phyloP scores from a whole-genome alignment of 2,888 invertebrate genomes.

The Parelbella ahira region DNA sequence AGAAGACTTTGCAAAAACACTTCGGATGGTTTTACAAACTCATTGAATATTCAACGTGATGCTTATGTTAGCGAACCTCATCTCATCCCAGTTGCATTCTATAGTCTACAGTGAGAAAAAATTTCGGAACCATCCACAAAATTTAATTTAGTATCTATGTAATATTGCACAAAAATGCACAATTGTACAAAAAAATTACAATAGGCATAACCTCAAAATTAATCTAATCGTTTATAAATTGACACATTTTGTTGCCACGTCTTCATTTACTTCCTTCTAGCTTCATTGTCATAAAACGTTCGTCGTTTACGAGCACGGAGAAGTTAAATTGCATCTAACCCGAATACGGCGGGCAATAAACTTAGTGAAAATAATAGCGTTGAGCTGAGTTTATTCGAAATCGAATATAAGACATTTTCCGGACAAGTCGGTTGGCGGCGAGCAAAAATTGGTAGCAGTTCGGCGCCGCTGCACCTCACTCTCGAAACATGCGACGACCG shows the following conservation, averaged over 20 bases:
- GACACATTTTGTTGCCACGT: no score
- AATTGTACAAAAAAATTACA: no score
- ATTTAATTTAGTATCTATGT: no score
- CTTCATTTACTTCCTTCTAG: no score
- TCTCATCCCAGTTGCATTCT: slow-evolving; percentile 10
- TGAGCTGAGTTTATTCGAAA: slow-evolving; percentile 19
- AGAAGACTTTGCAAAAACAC: slow-evolving; percentile 14
- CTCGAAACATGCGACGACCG: slow-evolving; percentile 42
- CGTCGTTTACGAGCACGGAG: no score
- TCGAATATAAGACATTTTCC: slow-evolving; percentile 23
- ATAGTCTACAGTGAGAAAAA: slow-evolving; percentile 10
- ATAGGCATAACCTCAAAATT: no score
- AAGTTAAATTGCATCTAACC: slow-evolving; percentile 12
- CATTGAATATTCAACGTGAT: slow-evolving; percentile 16
- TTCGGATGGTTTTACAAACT: slow-evolving; percentile 5
- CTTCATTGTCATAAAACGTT: no score
- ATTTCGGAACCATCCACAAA: no score
- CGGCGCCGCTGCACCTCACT: slow-evolving; percentile 41
- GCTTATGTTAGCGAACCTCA: slow-evolving; percentile 9
- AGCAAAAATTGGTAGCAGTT: slow-evolving; percentile 48
- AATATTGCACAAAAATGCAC: no score
- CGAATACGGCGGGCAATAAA: slow-evolving; percentile 10
- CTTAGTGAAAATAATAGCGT: slow-evolving; percentile 20
- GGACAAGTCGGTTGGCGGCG: slow-evolving; percentile 29
- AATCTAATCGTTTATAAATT: no score